Percentiles rank a stretch among this genome's conserved stretches.
Evolutionary conservation across 2,113 vertebrate species (phyloP).

Genomic region (Nesoenas mayeri): DNA sequence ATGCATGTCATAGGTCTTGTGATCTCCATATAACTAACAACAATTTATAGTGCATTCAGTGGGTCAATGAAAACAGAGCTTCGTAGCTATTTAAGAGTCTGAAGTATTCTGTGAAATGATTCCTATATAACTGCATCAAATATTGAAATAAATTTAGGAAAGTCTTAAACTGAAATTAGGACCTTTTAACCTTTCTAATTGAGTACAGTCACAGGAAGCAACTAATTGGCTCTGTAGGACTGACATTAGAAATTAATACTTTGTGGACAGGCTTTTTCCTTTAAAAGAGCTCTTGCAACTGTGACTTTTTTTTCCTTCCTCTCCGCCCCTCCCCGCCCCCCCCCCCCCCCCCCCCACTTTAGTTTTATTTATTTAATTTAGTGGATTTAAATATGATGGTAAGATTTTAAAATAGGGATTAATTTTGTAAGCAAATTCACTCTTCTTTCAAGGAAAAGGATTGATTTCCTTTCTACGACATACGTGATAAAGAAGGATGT

Average conservation of each 20-base stretch:
- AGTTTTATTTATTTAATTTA: not conserved
- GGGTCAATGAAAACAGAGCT: not conserved
- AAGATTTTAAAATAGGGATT: not conserved
- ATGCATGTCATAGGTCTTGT: not conserved
- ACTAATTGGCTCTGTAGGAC: not conserved
- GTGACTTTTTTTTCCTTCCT: too few species aligned
- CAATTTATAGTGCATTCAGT: not conserved
- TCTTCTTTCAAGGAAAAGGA: not conserved
- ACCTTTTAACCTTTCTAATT: not conserved
- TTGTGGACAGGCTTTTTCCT: not conserved
- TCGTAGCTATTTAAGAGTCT: not conserved
- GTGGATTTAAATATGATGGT: not conserved
- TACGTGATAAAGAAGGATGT: not conserved
- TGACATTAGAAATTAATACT: not conserved
- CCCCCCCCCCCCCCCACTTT: not conserved
- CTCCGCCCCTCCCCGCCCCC: too few species aligned
- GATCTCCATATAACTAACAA: not conserved
- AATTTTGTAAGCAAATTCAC: not conserved
- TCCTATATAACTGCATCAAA: not conserved
- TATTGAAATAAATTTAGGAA: not conserved
- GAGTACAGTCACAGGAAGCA: not conserved
- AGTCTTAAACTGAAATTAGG: not conserved
- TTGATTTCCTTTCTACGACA: not conserved
- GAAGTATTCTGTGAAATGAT: not conserved
- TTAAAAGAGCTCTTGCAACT: not conserved